phyloP scores from a whole-genome alignment of 1,140 invertebrate genomes.

The Aleiodes sp. region DNA sequence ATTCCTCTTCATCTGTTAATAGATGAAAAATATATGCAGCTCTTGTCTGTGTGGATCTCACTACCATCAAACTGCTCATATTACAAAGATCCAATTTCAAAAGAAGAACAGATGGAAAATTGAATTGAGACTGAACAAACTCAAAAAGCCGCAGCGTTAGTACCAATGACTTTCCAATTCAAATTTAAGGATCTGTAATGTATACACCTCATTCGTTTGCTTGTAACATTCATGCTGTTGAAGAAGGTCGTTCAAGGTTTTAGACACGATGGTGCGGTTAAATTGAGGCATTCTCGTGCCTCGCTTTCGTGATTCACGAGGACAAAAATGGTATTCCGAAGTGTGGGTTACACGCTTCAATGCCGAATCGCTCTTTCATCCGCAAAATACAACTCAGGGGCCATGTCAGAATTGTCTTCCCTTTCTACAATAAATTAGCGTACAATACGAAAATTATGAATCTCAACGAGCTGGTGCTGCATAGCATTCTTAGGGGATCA shows the following conservation, averaged over 20 bases:
- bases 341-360: conserved; percentile 22
- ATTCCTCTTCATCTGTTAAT: not conserved
- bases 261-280: conserved; percentile 3
- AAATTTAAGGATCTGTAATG: not conserved
- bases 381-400: conserved; percentile 2
- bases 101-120: too few species aligned
- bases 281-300: conserved; percentile 10
- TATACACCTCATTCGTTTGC: not conserved
- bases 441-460: not conserved
- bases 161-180: conserved; percentile 10
- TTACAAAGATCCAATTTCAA: too few species aligned
- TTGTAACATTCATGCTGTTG: not conserved
- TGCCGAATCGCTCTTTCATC: conserved; percentile 23
- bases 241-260: conserved; percentile 27
- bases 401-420: not conserved
- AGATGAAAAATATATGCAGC: conserved; percentile 5
- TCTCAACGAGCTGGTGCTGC: not conserved
- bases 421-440: not conserved
- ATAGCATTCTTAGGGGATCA: too few species aligned
- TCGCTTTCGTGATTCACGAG: conserved; percentile 29
- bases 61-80: not conserved
- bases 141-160: too few species aligned
- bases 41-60: not conserved
- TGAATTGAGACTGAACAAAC: too few species aligned
- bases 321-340: not conserved